A percentile compares a stretch with the other conserved stretches of the same genome.
These are phyloP conservation scores for Gonioctena quinquepunctata DNA, from an alignment of 1,140 invertebrate species.

Conservation along the genomic window DNA sequence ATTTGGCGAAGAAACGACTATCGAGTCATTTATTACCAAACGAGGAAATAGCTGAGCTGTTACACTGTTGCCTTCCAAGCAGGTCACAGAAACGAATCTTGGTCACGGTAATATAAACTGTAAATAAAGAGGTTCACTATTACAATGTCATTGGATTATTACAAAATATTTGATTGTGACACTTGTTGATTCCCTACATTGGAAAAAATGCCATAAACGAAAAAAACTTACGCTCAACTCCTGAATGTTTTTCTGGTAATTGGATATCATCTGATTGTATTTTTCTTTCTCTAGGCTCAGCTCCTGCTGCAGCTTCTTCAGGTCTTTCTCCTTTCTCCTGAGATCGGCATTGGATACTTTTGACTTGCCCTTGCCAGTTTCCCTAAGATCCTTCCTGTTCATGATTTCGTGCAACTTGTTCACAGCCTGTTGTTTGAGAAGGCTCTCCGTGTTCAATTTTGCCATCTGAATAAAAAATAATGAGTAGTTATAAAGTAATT, in stretches of 20 bases:
- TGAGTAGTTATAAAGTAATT: too few species aligned
- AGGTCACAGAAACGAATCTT: too few species aligned
- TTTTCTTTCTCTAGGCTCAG: conserved; percentile 93
- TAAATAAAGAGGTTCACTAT: too few species aligned
- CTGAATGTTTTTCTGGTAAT: conserved; percentile 83
- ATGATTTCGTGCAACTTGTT: conserved; percentile 97
- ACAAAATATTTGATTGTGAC: too few species aligned
- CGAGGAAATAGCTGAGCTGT: too few species aligned
- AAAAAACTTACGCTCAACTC: conserved; percentile 75
- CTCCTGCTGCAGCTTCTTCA: conserved; percentile 92
- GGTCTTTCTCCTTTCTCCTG: conserved; percentile 93
- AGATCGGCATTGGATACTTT: conserved; percentile 77
- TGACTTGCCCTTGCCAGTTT: conserved; percentile 69
- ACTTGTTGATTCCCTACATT: too few species aligned
- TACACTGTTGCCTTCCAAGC: too few species aligned
- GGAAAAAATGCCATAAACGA: too few species aligned
- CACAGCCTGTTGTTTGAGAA: conserved; percentile 90
- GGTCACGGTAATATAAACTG: too few species aligned
- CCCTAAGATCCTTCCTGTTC: conserved; percentile 80
- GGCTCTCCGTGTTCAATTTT: conserved; percentile 85
- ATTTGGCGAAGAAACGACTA: too few species aligned
- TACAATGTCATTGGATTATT: too few species aligned
- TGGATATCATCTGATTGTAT: conserved; percentile 82
- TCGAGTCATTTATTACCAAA: too few species aligned
- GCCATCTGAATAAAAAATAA: conserved; percentile 58